Base-by-base conservation (phyloP, 1,140 invertebrate genomes). In the Scaptomyza montana region DNA sequence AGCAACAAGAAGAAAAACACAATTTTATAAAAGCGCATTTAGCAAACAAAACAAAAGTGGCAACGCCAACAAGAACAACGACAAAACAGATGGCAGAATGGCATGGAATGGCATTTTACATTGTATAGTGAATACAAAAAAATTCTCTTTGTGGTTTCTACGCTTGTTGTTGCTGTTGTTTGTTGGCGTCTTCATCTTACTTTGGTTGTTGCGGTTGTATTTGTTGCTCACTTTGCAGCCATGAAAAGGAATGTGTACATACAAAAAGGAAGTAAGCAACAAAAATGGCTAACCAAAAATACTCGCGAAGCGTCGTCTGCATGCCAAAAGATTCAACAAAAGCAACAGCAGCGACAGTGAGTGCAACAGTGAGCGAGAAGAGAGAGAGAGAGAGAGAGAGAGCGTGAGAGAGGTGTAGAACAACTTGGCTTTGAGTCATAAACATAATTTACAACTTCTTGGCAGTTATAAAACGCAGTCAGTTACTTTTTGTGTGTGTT, bases 1-100 rank as follows among this genome's bases (percentile, higher is more conserved):
- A 33, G 61, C 49, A 51, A 36, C 41, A 61, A 25, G 2, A 25
- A 33, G 61, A 73, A 73, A 76, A 59, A 66, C 53, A 85, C 33
- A 61, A 70, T 57, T 77, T 77, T 80, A 78, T 86, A 85, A 85
- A 85, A 85, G 80, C 81, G 81, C 78, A 86, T 85, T 85, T 86
- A 86, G 69, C 77, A 80, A 85, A 85, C 80, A 85, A 85, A 80
- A 78, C 81, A 77, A 74, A 86, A 77, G 70, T 80, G 80, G 63
- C 68, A 77, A 77, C 61, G 49, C 33, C 68, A 51, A 43, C 55
- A 57, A 46, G 61, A 77, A 16, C 33, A 10, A 19, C 21, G 9
- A 70, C 74, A 86, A 80, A 80, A 86, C 80, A 80, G 81, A 85
- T 85, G 80, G 65, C 81, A 54, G 49, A 51, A 51, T 28, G 76